Conservation (phyloP, 2,113 vertebrate species). For the Cygnus atratus region DNA sequence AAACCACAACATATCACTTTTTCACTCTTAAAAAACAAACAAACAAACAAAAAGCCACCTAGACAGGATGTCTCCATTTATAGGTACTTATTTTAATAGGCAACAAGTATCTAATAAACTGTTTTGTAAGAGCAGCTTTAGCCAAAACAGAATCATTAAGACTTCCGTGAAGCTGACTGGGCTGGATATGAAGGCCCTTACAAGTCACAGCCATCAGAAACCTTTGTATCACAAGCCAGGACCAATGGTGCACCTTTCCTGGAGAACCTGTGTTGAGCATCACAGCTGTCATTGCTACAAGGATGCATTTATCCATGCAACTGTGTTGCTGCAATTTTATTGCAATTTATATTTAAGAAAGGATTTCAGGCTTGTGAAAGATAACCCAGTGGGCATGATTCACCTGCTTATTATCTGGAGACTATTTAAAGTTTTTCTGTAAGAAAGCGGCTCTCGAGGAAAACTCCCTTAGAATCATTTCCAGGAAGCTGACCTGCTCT, state of each 20-base stretch:
- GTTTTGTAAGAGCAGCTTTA: not conserved
- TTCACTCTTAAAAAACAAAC: too few species aligned
- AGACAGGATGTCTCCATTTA: not conserved
- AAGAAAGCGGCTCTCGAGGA: not conserved
- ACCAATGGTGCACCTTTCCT: too few species aligned
- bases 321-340: not conserved
- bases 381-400: not conserved
- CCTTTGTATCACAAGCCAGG: not conserved
- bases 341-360: not conserved
- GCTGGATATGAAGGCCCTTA: not conserved
- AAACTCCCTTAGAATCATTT: not conserved
- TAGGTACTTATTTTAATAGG: not conserved
- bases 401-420: not conserved
- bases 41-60: not conserved
- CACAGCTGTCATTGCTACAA: accelerated
- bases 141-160: not conserved
- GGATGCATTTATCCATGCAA: not conserved
- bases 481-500: not conserved
- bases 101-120: not conserved
- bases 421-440: not conserved
- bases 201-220: not conserved
- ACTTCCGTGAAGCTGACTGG: not conserved
- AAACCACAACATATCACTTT: not conserved
- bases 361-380: not conserved
- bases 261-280: not conserved